A percentile compares a stretch with the other conserved stretches of the same genome.
Evolutionary conservation across 2,888 invertebrate genomes (phyloP).

Genomic region (Stictocephala bisonia): DNA sequence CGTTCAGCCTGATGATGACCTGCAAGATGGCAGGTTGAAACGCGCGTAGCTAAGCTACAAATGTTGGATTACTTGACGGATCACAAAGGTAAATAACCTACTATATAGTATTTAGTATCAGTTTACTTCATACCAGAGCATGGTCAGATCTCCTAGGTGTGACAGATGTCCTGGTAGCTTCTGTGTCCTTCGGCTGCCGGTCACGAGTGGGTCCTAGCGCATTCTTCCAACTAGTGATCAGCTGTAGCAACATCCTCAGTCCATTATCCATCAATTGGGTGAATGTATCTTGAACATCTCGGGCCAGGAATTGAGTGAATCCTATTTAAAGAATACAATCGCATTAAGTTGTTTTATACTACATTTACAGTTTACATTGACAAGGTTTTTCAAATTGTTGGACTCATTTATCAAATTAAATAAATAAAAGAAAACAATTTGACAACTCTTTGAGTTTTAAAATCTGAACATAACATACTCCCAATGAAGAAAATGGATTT

Average conservation of each 20-base stretch:
- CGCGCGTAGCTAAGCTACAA: too few species aligned
- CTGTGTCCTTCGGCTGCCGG: conserved; percentile 45
- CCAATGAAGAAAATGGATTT: too few species aligned
- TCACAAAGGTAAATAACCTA: too few species aligned
- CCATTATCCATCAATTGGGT: conserved; percentile 93
- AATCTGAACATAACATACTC: too few species aligned
- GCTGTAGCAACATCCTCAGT: conserved; percentile 89
- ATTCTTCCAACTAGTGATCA: conserved; percentile 93
- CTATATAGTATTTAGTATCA: not conserved
- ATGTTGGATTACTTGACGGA: too few species aligned
- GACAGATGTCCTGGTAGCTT: conserved; percentile 48
- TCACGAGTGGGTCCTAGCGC: conserved; percentile 68
- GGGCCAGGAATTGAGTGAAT: conserved; percentile 93
- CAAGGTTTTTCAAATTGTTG: not conserved
- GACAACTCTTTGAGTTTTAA: too few species aligned
- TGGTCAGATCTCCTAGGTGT: conserved; percentile 53
- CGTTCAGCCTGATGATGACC: too few species aligned
- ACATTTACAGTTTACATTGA: not conserved
- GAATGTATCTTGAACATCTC: conserved; percentile 92
- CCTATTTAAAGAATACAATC: too few species aligned
- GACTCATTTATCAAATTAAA: not conserved
- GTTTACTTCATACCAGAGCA: conserved; percentile 49
- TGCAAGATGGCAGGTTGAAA: too few species aligned
- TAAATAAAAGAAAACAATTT: too few species aligned
- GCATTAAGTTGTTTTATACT: not conserved